phyloP scores from a whole-genome alignment of 2,888 invertebrate species.

The Andricus curvator region DNA sequence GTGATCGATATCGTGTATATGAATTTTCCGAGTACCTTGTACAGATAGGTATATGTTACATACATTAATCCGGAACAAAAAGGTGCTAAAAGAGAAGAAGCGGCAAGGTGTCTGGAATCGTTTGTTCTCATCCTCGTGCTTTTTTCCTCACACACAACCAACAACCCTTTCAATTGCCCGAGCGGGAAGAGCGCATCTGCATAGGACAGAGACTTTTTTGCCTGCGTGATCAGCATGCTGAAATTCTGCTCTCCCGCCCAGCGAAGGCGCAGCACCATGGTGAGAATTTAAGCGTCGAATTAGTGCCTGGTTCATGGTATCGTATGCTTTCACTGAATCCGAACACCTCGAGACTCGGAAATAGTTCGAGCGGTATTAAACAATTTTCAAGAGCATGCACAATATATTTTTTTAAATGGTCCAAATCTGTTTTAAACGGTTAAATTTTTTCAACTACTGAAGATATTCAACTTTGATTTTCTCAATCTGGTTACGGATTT shows the following conservation, averaged over 20 bases:
- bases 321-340: conserved; percentile 40
- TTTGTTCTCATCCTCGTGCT: background rate
- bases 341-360: conserved; percentile 4
- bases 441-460: too few relatives aligned
- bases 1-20: background rate
- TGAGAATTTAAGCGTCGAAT: conserved; percentile 67
- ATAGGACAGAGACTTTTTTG: conserved; percentile 47
- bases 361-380: too few relatives aligned
- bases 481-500: too few relatives aligned
- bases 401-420: too few relatives aligned
- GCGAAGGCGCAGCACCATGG: conserved; percentile 79
- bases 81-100: conserved; percentile 33
- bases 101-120: conserved; percentile 20
- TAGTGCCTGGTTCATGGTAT: conserved; percentile 52
- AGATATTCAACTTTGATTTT: too few relatives aligned
- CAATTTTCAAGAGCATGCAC: too few relatives aligned
- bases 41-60: background rate
- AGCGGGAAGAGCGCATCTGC: conserved; percentile 47
- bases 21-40: background rate
- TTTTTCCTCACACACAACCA: conserved; percentile 9
- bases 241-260: conserved; percentile 83
- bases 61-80: conserved; percentile 19
- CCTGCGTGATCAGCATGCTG: conserved; percentile 77
- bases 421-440: too few relatives aligned
- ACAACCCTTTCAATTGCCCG: conserved; percentile 35